phyloP scores from a whole-genome alignment of 1,140 invertebrate genomes.

The Lucilia cuprina region DNA sequence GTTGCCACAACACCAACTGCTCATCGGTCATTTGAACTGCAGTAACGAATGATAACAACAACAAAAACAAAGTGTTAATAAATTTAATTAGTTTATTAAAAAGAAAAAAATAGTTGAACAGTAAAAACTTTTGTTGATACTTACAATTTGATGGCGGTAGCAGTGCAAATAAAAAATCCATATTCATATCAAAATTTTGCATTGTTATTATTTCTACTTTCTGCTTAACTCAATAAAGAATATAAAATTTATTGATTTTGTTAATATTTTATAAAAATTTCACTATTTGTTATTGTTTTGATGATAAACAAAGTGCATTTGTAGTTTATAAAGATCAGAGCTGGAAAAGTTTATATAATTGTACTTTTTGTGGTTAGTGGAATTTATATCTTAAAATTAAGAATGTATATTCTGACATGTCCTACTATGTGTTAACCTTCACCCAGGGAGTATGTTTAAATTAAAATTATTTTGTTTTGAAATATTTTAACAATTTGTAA shows the following conservation, averaged over 20 bases:
- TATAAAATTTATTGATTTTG: background rate
- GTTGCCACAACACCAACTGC: conserved; percentile 39
- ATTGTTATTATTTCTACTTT: background rate
- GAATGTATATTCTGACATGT: too few species aligned
- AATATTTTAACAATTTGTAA: too few species aligned
- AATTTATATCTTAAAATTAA: too few species aligned
- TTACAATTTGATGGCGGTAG: conserved; percentile 39
- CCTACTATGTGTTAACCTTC: too few species aligned
- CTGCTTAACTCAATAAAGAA: background rate
- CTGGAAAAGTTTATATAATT: too few species aligned
- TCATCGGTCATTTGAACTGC: conserved; percentile 39
- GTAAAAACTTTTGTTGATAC: background rate
- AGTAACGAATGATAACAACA: background rate
- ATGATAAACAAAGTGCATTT: background rate
- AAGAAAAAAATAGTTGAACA: background rate
- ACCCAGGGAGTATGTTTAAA: too few species aligned
- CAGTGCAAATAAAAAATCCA: conserved; percentile 40
- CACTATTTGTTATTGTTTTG: conserved; percentile 14
- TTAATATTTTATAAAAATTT: background rate
- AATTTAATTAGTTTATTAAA: background rate
- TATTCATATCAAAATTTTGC: conserved; percentile 33
- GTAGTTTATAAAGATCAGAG: background rate
- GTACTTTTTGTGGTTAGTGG: too few species aligned
- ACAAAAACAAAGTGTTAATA: background rate
- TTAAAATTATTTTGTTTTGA: too few species aligned